phyloP scores from a whole-genome alignment of 2,888 invertebrate genomes.

The Hypsopygia costalis region DNA sequence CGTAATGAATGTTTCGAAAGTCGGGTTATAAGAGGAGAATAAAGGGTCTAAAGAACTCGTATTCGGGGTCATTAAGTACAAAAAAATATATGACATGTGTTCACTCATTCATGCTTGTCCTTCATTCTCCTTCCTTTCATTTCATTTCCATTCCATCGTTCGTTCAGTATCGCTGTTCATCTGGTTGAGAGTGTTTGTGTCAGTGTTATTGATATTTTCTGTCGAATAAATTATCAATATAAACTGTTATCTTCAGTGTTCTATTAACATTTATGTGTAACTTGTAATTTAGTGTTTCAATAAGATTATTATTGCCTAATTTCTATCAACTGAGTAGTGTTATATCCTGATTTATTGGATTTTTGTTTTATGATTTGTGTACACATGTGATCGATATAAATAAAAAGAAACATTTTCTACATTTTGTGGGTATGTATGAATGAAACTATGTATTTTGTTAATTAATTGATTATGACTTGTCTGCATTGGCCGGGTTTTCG shows the following conservation, averaged over 20 bases:
- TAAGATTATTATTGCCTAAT: slow-evolving; percentile 8
- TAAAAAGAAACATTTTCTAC: slow-evolving; percentile 38
- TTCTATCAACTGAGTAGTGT: slow-evolving; percentile 13
- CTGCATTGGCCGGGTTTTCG: too few relatives aligned
- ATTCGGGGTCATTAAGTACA: too few relatives aligned
- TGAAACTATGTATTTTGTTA: slow-evolving; percentile 37
- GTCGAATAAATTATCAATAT: slow-evolving; percentile 32
- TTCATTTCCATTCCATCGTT: slow-evolving; percentile 27
- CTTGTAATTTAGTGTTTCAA: slow-evolving; percentile 18
- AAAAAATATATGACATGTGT: too few relatives aligned
- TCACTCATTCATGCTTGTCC: too few relatives aligned
- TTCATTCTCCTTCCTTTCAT: too few relatives aligned
- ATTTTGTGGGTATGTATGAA: slow-evolving; percentile 64
- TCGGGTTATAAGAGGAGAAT: too few relatives aligned
- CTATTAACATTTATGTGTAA: slow-evolving; percentile 9
- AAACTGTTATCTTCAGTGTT: slow-evolving; percentile 26
- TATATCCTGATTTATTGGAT: slow-evolving; percentile 15
- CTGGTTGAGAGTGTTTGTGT: slow-evolving; percentile 20
- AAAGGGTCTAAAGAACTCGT: too few relatives aligned
- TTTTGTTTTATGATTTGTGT: slow-evolving; percentile 44
- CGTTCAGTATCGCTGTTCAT: slow-evolving; percentile 37
- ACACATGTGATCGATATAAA: slow-evolving; percentile 70
- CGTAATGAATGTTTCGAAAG: too few relatives aligned
- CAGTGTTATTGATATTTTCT: slow-evolving; percentile 24
- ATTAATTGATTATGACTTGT: slow-evolving; percentile 11